Evolutionary conservation across 2,888 invertebrate genomes (phyloP), one percentile per base, ranked within the genome.

Genomic region (Cepaea hortensis): DNA sequence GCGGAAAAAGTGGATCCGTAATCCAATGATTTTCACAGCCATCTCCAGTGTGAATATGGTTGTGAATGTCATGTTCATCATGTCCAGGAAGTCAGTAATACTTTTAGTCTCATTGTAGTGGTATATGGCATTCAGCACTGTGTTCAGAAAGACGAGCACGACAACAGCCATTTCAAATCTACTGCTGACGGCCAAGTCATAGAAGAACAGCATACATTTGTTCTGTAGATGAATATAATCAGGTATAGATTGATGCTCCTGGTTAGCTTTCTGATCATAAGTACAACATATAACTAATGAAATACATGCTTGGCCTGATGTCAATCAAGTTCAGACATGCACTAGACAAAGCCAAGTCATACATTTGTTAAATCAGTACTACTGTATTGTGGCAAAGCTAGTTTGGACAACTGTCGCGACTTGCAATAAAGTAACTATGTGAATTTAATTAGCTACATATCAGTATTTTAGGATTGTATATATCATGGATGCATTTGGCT

Each of bases 41-140:
- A 98, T 98, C 95, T 98, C 98, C 96, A 96, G 91, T 95, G 96
- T 91, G 90, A 95, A 95, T 83, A 95, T 89, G 11, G 90, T 91
- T 18, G 98, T 98, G 96, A 98, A 98, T 96, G 98, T 97, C 87
- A 98, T 98, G 95, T 98, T 98, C 95, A 98, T 97, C 94, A 98
- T 97, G 96, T 98, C 97, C 94, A 98, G 96, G 91, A 98, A 90
- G 68, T 93, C 92, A 1, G 89, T 89, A 84, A 93, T 89, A 5
- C 88, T 86, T n/a, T 92, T 81, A 0, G 92, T 89, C 88, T 93
- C 91, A 46, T 92, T 91, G 90, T 94, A 94, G 88, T 98, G 98
- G 95, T 98, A 98, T 93, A 98, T 97, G 88, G 98, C 98, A 98
- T 98, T 98, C 83, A 97, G 97, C 92, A 98, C 96, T 98, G 98